Conservation (phyloP, 2,113 vertebrate genomes). For the Labeo rohita region DNA sequence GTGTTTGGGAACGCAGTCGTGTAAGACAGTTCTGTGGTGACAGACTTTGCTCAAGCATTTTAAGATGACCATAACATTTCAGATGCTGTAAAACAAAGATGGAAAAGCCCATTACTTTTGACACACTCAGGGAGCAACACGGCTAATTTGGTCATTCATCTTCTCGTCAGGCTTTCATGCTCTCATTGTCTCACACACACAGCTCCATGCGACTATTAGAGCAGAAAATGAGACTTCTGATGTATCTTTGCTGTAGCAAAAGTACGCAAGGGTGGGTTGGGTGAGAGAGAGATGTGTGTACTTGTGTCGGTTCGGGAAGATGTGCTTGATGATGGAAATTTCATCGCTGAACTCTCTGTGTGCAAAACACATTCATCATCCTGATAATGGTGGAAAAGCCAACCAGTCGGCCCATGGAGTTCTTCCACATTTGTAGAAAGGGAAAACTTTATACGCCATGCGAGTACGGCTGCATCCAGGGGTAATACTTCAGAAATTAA, state of each 20-base stretch:
- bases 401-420: slow-evolving; percentile 31
- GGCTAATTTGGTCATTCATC: slow-evolving; percentile 38
- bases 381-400: slow-evolving; percentile 41
- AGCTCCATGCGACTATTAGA: slow-evolving; percentile 18
- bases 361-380: slow-evolving; percentile 66
- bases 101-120: slow-evolving; percentile 4
- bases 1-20: too few species aligned
- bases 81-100: neutral
- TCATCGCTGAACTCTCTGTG: slow-evolving; percentile 41
- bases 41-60: too few species aligned
- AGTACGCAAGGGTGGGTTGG: neutral
- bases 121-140: slow-evolving; percentile 16
- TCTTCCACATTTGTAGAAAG: slow-evolving; percentile 46
- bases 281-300: slow-evolving; percentile 28
- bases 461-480: slow-evolving; percentile 41
- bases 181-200: neutral
- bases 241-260: slow-evolving; percentile 1
- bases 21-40: too few species aligned
- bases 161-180: slow-evolving; percentile 18
- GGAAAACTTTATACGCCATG: slow-evolving; percentile 49
- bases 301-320: slow-evolving; percentile 40
- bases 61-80: too few species aligned
- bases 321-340: slow-evolving; percentile 54
- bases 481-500: slow-evolving; percentile 37
- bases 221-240: slow-evolving; percentile 6